These are phyloP conservation scores for Scaptomyza polygonia DNA, from an alignment of 2,888 invertebrate species.

Conservation along the genomic window DNA sequence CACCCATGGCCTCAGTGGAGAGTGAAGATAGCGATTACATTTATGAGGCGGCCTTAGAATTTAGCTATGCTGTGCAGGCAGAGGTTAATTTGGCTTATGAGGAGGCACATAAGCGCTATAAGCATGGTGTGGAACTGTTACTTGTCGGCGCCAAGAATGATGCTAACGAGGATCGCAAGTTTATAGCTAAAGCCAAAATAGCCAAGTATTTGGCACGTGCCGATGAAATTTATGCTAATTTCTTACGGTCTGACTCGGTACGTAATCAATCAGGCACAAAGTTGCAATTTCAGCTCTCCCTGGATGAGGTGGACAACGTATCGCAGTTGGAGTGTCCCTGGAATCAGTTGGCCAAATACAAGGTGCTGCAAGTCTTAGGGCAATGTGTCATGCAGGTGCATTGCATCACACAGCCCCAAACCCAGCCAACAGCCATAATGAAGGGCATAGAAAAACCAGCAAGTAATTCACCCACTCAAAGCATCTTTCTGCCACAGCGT, in stretches of 20 bases:
- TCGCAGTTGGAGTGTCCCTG: constrained; percentile 81
- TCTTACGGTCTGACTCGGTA: constrained; percentile 50
- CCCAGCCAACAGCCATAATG: constrained; percentile 81
- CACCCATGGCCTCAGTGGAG: constrained; percentile 83
- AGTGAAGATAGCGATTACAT: constrained; percentile 84
- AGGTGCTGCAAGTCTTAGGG: constrained; percentile 81
- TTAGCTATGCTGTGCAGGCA: constrained; percentile 83
- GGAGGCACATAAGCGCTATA: constrained; percentile 82
- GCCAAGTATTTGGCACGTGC: constrained; percentile 83
- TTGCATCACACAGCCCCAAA: constrained; percentile 80
- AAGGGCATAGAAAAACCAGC: constrained; percentile 84
- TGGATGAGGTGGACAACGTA: constrained; percentile 77
- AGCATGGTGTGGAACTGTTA: constrained; percentile 82
- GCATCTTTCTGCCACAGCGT: constrained; percentile 83
- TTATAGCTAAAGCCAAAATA: constrained; percentile 84
- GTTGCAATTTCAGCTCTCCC: constrained; percentile 79
- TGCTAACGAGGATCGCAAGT: constrained; percentile 81
- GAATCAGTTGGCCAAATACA: constrained; percentile 83
- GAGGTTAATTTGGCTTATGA: constrained; percentile 83
- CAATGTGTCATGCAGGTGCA: constrained; percentile 83
- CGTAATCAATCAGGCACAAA: constrained; percentile 24
- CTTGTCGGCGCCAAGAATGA: constrained; percentile 82
- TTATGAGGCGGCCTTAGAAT: constrained; percentile 84
- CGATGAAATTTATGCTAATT: constrained; percentile 82
- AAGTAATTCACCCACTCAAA: constrained; percentile 81